phyloP scores from a whole-genome alignment of 1,140 invertebrate species.

The Prorops nasuta region DNA sequence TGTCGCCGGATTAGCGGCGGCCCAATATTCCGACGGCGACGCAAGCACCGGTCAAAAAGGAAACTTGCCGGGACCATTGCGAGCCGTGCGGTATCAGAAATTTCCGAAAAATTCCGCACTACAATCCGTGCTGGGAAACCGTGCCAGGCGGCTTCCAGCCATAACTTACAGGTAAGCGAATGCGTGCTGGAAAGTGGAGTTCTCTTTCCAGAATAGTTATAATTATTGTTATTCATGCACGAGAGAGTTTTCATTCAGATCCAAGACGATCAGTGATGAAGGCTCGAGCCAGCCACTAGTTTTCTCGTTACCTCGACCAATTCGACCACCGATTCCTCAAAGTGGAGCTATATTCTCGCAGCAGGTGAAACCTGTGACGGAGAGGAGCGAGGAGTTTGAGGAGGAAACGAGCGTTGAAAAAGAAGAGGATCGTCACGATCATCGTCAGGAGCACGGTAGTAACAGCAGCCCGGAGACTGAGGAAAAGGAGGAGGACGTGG shows the following conservation, averaged over 20 bases:
- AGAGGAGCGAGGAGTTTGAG: constrained; percentile 26
- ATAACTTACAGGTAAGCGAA: too few relatives aligned
- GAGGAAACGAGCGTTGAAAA: background rate
- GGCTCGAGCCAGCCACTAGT: too few relatives aligned
- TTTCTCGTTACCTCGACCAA: constrained; percentile 34
- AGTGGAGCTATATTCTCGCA: too few relatives aligned
- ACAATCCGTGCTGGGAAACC: constrained; percentile 25
- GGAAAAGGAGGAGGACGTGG: constrained; percentile 20
- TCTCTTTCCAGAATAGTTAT: too few relatives aligned
- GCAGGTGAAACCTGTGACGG: constrained; percentile 39
- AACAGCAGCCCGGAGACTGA: constrained; percentile 18
- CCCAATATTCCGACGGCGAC: constrained; percentile 26
- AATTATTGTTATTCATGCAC: too few relatives aligned
- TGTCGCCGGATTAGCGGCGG: constrained; percentile 21
- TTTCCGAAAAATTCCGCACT: constrained; percentile 13
- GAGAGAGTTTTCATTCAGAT: too few relatives aligned
- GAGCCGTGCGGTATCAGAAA: constrained; percentile 24
- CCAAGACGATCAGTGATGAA: too few relatives aligned
- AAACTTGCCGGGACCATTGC: constrained; percentile 3
- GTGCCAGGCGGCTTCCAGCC: too few relatives aligned
- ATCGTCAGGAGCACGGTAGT: constrained; percentile 21
- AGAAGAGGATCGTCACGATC: constrained; percentile 28
- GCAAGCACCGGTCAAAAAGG: constrained; percentile 3
- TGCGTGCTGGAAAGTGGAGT: too few relatives aligned
- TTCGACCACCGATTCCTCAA: constrained; percentile 44